Evolutionary conservation across 2,888 invertebrate species (phyloP), one percentile per base, ranked within the genome.

Genomic region (Heterodera filipjevi): DNA sequence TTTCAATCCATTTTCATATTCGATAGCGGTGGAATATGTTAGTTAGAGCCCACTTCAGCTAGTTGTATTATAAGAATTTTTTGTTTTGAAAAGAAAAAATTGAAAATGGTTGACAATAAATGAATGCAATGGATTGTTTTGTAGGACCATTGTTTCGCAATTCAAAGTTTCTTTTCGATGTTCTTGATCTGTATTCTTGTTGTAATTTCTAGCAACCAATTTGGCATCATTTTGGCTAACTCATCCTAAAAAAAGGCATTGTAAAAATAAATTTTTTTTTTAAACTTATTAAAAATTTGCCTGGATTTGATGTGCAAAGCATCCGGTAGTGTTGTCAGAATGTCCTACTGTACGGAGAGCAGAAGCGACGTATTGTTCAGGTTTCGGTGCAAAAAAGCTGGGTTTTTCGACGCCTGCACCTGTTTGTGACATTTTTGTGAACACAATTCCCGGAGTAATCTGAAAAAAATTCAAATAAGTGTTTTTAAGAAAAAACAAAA

Each of bases 251-350:
- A 19, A 19, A 19, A 19, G 49, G 14, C 14, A 53, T 53, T 53
- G 14, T 19, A 53, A 53, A 53, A 19, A 19, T 53, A 53, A 53
- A 53, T 53, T 3, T 53, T 12, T 44, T 44, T 44, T 44, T 44
- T 44, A 44, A 44, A 44, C 5, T 5, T 5, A 44, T 44, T 10
- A 44, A 44, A 44, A 44, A 44, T 66, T 10, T 66, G 6, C 66
- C 33, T 84, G 86, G 32, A 86, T 53, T 71, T 86, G 84, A 79
- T 86, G 86, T 35, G 81, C 76, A 73, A 85, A 82, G 80, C 80
- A 87, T 66, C 87, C 87, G 70, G 86, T 85, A 39, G 87, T 87
- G 59, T 87, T 87, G 30, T 79, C 71, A 14, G 81, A 74, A 75
- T 81, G 78, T 77, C 87, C 87, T 39, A 71, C 44, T 33, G 71